Evolutionary conservation across 2,888 invertebrate genomes (phyloP), one percentile per base, ranked within the genome.

Genomic region (Hoplodrina ambigua): DNA sequence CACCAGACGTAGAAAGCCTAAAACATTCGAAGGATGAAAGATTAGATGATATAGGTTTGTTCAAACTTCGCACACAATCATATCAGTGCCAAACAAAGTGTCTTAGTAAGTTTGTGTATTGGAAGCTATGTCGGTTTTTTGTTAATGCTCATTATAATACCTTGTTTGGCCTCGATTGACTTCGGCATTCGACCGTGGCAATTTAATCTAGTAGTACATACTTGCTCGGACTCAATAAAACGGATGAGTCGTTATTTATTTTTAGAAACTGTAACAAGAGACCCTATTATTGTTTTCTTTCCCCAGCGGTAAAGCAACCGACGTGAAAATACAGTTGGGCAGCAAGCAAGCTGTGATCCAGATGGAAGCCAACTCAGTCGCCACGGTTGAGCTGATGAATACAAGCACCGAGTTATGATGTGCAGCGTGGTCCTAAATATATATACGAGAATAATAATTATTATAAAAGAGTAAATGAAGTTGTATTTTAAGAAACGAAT

Each of bases 271-370:
- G 19, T 54, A 52, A 33, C 1, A 19, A 19, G 17, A 30, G 8
- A n/a, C n/a, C 5, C 6, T 41, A 13, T 5, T 15, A 19, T 55
- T 20, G 0, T 44, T 67, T 79, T 75, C 4, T 64, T 62, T 69
- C 72, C 65, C n/a, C 70, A 67, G 59, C 81, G 86, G 85, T 3
- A 10, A 68, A 37, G 64, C 79, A 19, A 82, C 72, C 44, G 81
- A 70, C 1, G 78, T 89, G 25, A 84, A 74, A n/a, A 69, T 84
- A 6, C 72, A 78, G 44, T 33, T 82, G 19, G 65, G 30, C 8
- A 49, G 41, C 8, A 62, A 69, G 20, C 62, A 67, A 57, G 83
- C 75, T 25, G 68, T 53, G 4, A 37, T 84, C 4, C 41, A 78
- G 17, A 72, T 85, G 72, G 64, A 70, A 53, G 72, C 72, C 5